These are phyloP conservation scores for Leucopsar rothschildi DNA, from an alignment of 2,113 vertebrate species.

Conservation along the genomic window DNA sequence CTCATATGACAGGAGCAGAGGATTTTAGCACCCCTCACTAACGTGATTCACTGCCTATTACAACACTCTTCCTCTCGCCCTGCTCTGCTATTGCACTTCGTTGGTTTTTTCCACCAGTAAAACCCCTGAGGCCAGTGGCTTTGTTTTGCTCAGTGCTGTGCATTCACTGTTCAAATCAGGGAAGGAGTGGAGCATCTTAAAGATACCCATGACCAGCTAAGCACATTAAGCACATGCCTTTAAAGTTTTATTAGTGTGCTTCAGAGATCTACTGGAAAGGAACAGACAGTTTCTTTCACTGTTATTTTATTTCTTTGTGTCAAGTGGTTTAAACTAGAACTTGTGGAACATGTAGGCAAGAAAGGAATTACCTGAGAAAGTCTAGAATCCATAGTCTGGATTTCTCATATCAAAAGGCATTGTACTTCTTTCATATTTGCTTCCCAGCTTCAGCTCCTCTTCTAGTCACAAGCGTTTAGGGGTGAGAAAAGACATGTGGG, in stretches of 20 bases:
- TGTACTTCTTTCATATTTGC: neutral
- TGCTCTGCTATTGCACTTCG: neutral
- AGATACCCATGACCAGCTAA: neutral
- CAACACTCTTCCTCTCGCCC: constrained; percentile 11
- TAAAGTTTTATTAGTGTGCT: neutral
- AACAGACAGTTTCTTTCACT: neutral
- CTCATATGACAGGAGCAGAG: constrained; percentile 40
- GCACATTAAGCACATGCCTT: neutral
- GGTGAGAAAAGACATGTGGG: neutral
- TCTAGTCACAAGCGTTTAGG: neutral
- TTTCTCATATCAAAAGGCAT: neutral
- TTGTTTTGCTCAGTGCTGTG: constrained; percentile 22
- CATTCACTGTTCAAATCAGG: neutral
- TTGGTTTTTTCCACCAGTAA: neutral
- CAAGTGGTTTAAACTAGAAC: neutral
- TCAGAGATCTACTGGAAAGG: neutral
- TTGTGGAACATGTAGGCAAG: neutral
- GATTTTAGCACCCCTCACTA: constrained; percentile 32
- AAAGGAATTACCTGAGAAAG: neutral
- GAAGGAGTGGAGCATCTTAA: constrained; percentile 19
- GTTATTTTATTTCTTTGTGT: neutral
- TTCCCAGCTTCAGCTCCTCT: neutral
- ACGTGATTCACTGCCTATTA: constrained; percentile 49
- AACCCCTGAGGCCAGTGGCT: neutral
- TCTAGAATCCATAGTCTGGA: neutral